These are phyloP conservation scores for Nesoenas mayeri DNA, from an alignment of 2,113 vertebrate genomes.

Conservation along the genomic window DNA sequence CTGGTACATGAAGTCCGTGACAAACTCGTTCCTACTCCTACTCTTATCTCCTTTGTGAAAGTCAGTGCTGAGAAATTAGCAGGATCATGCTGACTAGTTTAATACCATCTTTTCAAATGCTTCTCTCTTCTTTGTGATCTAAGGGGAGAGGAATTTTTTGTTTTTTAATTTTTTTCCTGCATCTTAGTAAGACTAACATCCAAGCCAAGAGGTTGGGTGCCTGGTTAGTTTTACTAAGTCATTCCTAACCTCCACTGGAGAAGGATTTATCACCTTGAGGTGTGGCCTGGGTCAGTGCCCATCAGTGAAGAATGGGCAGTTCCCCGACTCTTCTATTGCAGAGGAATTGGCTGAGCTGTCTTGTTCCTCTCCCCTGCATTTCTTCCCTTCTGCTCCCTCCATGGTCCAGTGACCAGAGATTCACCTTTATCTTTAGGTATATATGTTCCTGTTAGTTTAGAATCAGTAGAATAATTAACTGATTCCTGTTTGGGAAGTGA, in stretches of 20 bases:
- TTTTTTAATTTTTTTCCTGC: background rate
- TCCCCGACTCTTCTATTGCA: background rate
- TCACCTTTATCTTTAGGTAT: background rate
- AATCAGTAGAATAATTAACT: background rate
- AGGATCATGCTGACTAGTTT: background rate
- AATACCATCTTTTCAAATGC: background rate
- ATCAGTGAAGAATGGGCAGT: background rate
- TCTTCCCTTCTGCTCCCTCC: background rate
- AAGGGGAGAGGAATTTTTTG: background rate
- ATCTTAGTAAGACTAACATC: background rate
- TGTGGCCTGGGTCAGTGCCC: background rate
- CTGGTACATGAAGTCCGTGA: background rate
- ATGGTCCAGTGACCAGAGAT: background rate
- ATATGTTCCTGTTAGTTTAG: background rate
- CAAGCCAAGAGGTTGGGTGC: background rate
- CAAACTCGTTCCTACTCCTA: conserved; percentile 20
- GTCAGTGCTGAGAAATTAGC: background rate
- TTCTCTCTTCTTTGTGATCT: background rate
- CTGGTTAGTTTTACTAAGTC: background rate
- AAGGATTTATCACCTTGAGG: background rate
- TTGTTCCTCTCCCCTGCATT: background rate
- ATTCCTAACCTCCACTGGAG: background rate
- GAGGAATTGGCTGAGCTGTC: background rate
- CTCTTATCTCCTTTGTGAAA: background rate
- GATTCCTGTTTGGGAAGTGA: background rate